A percentile compares a stretch with the other conserved stretches of the same genome.
Evolutionary conservation across 1,140 invertebrate species (phyloP).

Genomic region (Amyelois transitella): DNA sequence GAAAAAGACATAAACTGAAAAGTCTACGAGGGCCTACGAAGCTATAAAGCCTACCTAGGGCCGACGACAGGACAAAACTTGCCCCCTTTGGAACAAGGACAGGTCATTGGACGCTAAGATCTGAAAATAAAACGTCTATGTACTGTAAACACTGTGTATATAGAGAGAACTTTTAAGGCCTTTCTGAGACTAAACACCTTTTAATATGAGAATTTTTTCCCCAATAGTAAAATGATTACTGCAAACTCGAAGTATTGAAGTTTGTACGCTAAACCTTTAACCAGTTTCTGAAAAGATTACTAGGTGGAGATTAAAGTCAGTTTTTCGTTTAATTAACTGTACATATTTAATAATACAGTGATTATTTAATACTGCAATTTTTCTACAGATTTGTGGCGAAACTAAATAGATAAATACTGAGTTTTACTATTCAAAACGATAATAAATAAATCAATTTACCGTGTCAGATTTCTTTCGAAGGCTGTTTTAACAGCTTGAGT

Average conservation of each 20-base stretch:
- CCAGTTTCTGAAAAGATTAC: too few relatives aligned
- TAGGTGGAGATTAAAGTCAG: too few relatives aligned
- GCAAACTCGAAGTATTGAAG: too few relatives aligned
- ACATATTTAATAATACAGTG: too few relatives aligned
- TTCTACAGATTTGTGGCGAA: too few relatives aligned
- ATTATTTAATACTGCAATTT: too few relatives aligned
- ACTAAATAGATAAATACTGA: too few relatives aligned
- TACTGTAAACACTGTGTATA: neutral
- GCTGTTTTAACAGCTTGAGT: constrained; percentile 1
- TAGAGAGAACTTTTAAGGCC: neutral
- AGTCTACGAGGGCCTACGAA: constrained; percentile 5
- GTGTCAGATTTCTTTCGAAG: neutral
- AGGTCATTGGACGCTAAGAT: constrained; percentile 19
- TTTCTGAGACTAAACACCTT: neutral
- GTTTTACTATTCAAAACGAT: too few relatives aligned
- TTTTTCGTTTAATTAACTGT: too few relatives aligned
- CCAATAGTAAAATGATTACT: too few relatives aligned
- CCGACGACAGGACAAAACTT: constrained; percentile 15
- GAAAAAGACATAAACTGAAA: neutral
- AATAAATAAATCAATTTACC: neutral
- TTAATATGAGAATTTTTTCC: too few relatives aligned
- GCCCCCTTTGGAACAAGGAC: constrained; percentile 15
- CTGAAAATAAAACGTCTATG: constrained; percentile 12
- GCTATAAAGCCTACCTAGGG: constrained; percentile 27
- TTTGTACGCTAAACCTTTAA: too few relatives aligned